Evolutionary conservation across 1,140 invertebrate species (phyloP), one percentile per base, ranked within the genome.

Genomic region (Aethina tumida): DNA sequence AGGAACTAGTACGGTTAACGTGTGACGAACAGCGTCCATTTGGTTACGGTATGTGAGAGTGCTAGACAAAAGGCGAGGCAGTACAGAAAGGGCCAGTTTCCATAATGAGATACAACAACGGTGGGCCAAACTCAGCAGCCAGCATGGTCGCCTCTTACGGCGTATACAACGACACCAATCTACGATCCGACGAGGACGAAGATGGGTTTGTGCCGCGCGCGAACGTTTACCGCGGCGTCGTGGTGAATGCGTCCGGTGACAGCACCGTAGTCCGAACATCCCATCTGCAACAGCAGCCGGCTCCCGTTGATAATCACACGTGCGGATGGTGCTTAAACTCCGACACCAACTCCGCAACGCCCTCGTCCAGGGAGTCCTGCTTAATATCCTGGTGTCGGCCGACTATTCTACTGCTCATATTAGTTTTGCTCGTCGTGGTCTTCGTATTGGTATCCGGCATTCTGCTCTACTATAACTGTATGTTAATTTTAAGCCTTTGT

Each of bases 391-490:
- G 64, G 55, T 66, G 64, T 46, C 54, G 56, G 29, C 65, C 64
- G 3, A 59, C 63, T 1, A 58, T 66, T 12, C 55, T 68, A 8
- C 46, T 68, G 9, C 52, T 66, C 5, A 49, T 68, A 22, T 47
- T 68, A 21, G 58, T 65, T 5, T 44, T 68, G 34, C 57, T 69
- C 21, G 55, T 67, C 12, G 56, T 66, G 12, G 54, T 69, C 5
- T 67, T 68, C 45, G 55, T 67, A 8, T 44, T 68, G 45, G 62
- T 69, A 19, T 65, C 65, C 5, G 64, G 63, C 27, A 59, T 68
- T 36, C 59, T 68, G 39, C 59, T 69, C 38, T 68, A 68, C 52
- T 66, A 66, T 49, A 67, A 69, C 47, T 68, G 67, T 70, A 66
- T 55, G 65, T 68, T 44, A 12, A 12, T 24, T 8, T 8, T 12